phyloP scores from a whole-genome alignment of 2,113 vertebrate genomes.

The Tragulus kanchil region DNA sequence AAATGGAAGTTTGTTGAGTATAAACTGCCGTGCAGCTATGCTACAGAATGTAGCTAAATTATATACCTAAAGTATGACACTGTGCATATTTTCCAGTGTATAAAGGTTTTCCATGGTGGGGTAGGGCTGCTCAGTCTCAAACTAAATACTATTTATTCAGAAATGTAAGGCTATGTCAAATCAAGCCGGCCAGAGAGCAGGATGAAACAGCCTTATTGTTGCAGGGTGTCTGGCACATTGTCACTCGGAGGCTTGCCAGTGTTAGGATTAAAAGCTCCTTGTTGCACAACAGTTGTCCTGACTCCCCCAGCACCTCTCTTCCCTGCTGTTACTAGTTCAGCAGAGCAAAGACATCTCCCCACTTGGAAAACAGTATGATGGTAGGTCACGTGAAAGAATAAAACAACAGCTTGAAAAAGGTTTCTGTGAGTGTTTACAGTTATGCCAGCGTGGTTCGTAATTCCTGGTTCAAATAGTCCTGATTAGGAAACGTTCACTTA shows the following conservation, averaged over 20 bases:
- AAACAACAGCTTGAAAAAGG: constrained; percentile 6
- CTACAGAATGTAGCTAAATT: constrained; percentile 60
- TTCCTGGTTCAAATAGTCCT: constrained; percentile 17
- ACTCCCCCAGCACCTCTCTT: neutral
- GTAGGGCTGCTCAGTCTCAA: constrained; percentile 64
- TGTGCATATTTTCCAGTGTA: constrained; percentile 77
- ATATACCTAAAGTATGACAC: constrained; percentile 60
- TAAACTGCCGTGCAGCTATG: constrained; percentile 33
- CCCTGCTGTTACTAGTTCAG: constrained; percentile 1
- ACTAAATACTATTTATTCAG: constrained; percentile 69
- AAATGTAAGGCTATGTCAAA: constrained; percentile 59
- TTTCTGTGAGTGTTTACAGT: constrained; percentile 41
- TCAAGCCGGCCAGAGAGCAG: neutral
- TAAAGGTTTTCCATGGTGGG: constrained; percentile 78
- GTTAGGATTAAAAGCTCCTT: constrained; percentile 14
- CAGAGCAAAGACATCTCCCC: neutral
- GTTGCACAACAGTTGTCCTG: constrained; percentile 50
- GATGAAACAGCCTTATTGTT: neutral
- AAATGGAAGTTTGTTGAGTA: constrained; percentile 39
- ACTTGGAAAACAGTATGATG: neutral
- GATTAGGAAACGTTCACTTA: neutral
- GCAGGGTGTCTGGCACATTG: neutral
- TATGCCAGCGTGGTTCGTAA: neutral
- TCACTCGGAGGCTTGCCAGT: constrained; percentile 54
- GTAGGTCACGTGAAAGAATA: neutral